phyloP scores from a whole-genome alignment of 1,140 invertebrate genomes.

The Carposina sasakii region DNA sequence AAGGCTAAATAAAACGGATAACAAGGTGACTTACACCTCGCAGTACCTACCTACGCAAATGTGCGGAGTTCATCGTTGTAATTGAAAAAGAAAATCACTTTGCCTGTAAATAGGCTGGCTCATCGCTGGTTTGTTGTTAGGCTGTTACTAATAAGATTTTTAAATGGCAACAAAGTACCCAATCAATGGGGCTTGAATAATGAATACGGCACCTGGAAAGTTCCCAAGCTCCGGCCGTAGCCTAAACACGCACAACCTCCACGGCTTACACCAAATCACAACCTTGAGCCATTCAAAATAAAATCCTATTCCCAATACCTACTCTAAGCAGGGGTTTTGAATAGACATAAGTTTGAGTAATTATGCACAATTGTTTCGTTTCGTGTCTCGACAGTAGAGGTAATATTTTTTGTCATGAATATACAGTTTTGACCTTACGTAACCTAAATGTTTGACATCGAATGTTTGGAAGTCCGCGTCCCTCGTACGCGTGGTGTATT shows the following conservation, averaged over 20 bases:
- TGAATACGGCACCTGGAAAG: conserved; percentile 66
- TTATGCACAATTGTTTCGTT: conserved; percentile 58
- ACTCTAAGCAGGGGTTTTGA: conserved; percentile 11
- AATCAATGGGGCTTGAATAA: conserved; percentile 72
- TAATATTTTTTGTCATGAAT: conserved; percentile 35
- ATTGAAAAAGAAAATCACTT: conserved; percentile 71
- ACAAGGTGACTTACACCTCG: conserved; percentile 67
- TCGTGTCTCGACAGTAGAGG: conserved; percentile 39
- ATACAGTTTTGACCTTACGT: too few relatives aligned
- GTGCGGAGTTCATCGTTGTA: conserved; percentile 63
- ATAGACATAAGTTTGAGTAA: conserved; percentile 57
- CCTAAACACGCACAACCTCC: conserved; percentile 58
- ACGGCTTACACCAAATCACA: conserved; percentile 30
- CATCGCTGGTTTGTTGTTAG: conserved; percentile 55
- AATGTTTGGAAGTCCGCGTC: too few relatives aligned
- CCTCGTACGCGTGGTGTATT: too few relatives aligned
- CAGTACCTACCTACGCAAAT: conserved; percentile 41
- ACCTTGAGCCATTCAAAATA: conserved; percentile 30
- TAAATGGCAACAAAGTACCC: conserved; percentile 72
- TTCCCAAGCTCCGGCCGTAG: conserved; percentile 56
- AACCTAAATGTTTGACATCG: too few relatives aligned
- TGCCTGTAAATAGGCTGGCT: conserved; percentile 62
- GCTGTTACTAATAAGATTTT: conserved; percentile 70
- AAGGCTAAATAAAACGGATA: conserved; percentile 51
- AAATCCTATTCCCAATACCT: conserved; percentile 22